Percentiles rank a stretch among this genome's conserved stretches.
phyloP scores from a whole-genome alignment of 2,888 invertebrate genomes.

The Smittia sp. region DNA sequence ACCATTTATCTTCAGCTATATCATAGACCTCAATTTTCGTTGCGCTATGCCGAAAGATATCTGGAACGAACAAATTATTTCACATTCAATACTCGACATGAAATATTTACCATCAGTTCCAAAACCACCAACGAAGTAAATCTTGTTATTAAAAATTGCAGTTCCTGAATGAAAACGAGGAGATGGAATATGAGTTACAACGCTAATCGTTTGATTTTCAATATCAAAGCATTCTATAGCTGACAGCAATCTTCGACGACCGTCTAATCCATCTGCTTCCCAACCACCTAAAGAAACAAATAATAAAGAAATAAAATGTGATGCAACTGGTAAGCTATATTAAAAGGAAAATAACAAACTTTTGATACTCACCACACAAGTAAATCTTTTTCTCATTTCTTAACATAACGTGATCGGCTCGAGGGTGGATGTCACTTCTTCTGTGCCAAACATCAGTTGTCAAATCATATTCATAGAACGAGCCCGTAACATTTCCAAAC shows the following conservation, averaged over 20 bases:
- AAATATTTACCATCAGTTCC: conserved; percentile 56
- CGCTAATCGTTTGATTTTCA: conserved; percentile 59
- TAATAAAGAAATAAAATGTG: too few relatives aligned
- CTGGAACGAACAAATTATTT: background rate
- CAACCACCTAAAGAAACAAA: too few relatives aligned
- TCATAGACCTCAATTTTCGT: conserved; percentile 66
- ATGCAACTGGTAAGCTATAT: too few relatives aligned
- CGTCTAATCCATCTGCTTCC: too few relatives aligned
- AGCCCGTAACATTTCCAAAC: conserved; percentile 53
- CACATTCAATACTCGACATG: background rate
- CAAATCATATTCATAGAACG: conserved; percentile 58
- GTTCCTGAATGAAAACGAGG: conserved; percentile 69
- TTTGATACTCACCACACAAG: too few relatives aligned
- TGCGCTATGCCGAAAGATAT: conserved; percentile 64
- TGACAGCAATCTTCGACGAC: conserved; percentile 58
- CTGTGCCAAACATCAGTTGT: conserved; percentile 57
- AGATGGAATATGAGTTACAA: conserved; percentile 62
- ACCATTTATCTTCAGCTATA: conserved; percentile 61
- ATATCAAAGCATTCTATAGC: conserved; percentile 66
- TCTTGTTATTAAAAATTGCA: conserved; percentile 59
- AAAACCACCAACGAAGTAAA: conserved; percentile 70
- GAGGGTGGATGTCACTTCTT: conserved; percentile 58
- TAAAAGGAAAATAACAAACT: too few relatives aligned
- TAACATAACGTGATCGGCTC: conserved; percentile 66
- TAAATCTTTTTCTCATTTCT: conserved; percentile 59